phyloP scores from a whole-genome alignment of 2,113 vertebrate genomes.

The Silurus asotus region DNA sequence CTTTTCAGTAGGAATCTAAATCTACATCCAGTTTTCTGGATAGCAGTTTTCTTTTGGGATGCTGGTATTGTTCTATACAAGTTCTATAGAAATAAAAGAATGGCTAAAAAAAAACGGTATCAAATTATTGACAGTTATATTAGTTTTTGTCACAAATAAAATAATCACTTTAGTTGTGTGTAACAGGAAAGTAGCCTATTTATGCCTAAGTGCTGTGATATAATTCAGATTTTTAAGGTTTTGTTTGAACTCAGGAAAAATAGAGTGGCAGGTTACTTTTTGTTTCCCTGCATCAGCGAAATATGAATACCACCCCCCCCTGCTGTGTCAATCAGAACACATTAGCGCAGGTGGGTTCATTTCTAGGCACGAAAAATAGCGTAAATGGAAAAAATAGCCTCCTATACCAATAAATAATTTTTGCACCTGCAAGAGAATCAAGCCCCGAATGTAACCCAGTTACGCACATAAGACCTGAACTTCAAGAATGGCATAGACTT shows the following conservation, averaged over 20 bases:
- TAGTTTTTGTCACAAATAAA: neutral
- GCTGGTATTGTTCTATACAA: neutral
- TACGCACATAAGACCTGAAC: neutral
- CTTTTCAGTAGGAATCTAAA: neutral
- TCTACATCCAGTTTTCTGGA: neutral
- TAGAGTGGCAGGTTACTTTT: neutral
- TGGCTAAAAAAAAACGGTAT: neutral
- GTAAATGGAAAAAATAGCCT: neutral
- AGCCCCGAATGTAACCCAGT: neutral
- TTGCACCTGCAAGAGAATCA: neutral
- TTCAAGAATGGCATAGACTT: too few relatives aligned
- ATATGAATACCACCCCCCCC: neutral
- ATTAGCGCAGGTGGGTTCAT: slow-evolving; percentile 7
- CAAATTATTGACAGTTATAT: neutral
- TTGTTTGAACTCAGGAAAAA: neutral
- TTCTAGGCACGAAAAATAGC: neutral
- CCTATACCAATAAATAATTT: slow-evolving; percentile 4
- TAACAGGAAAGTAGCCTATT: neutral
- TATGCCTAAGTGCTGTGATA: neutral
- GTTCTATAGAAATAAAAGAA: neutral
- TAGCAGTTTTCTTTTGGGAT: neutral
- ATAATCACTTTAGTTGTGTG: neutral
- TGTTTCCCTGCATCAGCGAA: neutral
- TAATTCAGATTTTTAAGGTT: neutral
- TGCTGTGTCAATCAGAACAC: neutral